phyloP scores from a whole-genome alignment of 2,888 invertebrate genomes.

The Priocnemis perturbator region DNA sequence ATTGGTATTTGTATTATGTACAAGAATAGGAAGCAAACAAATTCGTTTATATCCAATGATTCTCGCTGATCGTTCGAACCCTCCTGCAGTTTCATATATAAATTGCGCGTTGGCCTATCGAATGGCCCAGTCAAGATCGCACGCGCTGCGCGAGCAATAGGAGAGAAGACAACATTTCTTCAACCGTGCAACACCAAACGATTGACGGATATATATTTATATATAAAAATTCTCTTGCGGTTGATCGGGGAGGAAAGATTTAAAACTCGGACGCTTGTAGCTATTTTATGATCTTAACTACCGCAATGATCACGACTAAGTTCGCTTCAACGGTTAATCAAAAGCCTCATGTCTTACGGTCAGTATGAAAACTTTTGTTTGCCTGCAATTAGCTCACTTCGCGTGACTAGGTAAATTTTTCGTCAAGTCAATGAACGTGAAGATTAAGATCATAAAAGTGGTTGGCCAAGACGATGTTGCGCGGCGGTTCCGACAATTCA shows the following conservation, averaged over 20 bases:
- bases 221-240: not conserved
- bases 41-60: constrained; percentile 40
- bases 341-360: too few species aligned
- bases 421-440: not conserved
- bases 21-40: constrained; percentile 60
- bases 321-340: too few species aligned
- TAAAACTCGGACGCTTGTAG: not conserved
- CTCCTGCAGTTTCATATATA: constrained; percentile 17
- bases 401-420: not conserved
- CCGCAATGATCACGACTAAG: not conserved
- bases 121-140: constrained; percentile 37
- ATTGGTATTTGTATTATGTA: constrained; percentile 54
- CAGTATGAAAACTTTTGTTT: too few species aligned
- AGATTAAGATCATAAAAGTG: not conserved
- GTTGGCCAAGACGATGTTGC: not conserved
- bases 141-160: constrained; percentile 12
- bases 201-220: constrained; percentile 4
- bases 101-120: constrained; percentile 34
- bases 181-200: constrained; percentile 13
- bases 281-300: not conserved
- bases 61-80: constrained; percentile 25
- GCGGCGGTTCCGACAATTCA: too few species aligned
- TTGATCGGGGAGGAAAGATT: not conserved
- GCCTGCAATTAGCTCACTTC: not conserved
- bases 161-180: constrained; percentile 29